A percentile compares a stretch with the other conserved stretches of the same genome.
These are phyloP conservation scores for Belonocnema kinseyi DNA, from an alignment of 1,140 invertebrate species.

Conservation along the genomic window DNA sequence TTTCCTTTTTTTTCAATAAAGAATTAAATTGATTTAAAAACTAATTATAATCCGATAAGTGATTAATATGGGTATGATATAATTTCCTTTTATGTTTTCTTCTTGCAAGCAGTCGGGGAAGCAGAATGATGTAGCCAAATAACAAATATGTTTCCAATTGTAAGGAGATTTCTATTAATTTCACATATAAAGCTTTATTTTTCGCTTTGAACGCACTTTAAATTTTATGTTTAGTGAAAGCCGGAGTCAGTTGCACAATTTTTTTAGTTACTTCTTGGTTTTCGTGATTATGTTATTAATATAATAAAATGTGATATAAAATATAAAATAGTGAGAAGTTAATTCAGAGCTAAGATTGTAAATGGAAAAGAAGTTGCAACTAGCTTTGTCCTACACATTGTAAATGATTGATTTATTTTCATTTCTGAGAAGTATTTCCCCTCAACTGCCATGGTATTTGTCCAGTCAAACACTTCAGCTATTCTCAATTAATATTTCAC, in stretches of 20 bases:
- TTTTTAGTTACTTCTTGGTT: not conserved
- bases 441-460: too few species aligned
- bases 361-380: too few species aligned
- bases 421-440: too few species aligned
- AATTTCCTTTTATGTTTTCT: slow-evolving; percentile 69
- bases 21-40: not conserved
- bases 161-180: slow-evolving; percentile 68
- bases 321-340: too few species aligned
- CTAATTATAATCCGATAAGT: not conserved
- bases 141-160: slow-evolving; percentile 72
- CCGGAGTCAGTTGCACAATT: slow-evolving; percentile 21
- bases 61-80: slow-evolving; percentile 53
- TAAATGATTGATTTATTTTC: too few species aligned
- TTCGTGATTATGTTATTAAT: not conserved
- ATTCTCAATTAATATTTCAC: not conserved
- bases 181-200: slow-evolving; percentile 35
- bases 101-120: slow-evolving; percentile 73
- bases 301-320: too few species aligned
- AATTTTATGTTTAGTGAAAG: not conserved
- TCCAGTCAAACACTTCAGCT: too few species aligned
- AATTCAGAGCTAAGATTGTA: too few species aligned
- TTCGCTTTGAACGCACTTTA: slow-evolving; percentile 24
- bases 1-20: not conserved
- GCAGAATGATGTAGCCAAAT: slow-evolving; percentile 74
- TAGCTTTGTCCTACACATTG: too few species aligned